These are phyloP conservation scores for Drosophila nr. perissopoda DNA, from an alignment of 2,888 invertebrate species.

Conservation along the genomic window DNA sequence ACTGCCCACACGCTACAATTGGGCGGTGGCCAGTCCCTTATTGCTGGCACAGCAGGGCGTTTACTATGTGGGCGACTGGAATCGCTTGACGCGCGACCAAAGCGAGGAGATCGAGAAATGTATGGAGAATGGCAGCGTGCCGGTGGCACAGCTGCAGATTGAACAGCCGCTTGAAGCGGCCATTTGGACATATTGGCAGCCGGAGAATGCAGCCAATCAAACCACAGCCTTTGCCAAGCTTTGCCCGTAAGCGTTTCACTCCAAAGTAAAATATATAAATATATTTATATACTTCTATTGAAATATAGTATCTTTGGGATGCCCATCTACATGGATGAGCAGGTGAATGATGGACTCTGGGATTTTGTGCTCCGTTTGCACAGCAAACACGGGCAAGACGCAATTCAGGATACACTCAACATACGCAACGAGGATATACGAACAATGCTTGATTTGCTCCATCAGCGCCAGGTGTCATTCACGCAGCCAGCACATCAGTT, in stretches of 20 bases:
- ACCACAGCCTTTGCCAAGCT: conserved; percentile 77
- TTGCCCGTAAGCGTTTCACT: conserved; percentile 75
- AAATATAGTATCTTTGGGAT: conserved; percentile 83
- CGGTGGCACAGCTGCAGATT: conserved; percentile 34
- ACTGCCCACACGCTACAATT: conserved; percentile 57
- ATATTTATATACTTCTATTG: neutral
- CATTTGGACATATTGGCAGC: conserved; percentile 84
- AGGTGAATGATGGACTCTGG: conserved; percentile 59
- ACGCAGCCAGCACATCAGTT: conserved; percentile 81
- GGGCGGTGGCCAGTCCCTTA: conserved; percentile 83
- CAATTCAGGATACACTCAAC: conserved; percentile 47
- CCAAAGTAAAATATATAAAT: too few relatives aligned
- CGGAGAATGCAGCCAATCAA: conserved; percentile 73
- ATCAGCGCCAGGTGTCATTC: conserved; percentile 69
- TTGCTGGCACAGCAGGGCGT: conserved; percentile 84
- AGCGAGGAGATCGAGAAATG: conserved; percentile 74
- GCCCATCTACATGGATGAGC: conserved; percentile 79
- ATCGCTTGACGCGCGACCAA: conserved; percentile 66
- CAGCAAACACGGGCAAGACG: conserved; percentile 24
- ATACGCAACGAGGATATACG: conserved; percentile 80
- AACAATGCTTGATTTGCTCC: conserved; percentile 67
- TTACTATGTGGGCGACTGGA: conserved; percentile 84
- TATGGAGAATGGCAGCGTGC: conserved; percentile 70
- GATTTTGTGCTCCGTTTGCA: conserved; percentile 77
- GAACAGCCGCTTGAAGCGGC: conserved; percentile 78